Conservation (phyloP, 1,140 invertebrate species). For the Drosophila ercepeae region DNA sequence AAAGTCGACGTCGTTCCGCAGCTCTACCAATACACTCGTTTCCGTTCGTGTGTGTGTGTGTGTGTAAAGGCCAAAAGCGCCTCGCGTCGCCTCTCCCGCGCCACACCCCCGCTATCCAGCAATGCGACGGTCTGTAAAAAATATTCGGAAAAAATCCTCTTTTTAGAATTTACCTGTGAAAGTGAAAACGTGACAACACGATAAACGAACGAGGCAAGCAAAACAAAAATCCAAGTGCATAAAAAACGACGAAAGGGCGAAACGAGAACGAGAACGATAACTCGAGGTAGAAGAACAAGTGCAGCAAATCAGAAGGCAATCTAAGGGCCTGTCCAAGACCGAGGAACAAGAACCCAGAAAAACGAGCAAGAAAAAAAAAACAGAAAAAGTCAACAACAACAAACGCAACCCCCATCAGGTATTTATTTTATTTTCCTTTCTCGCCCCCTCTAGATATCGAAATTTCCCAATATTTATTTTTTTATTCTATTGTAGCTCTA, state of each 20-base stretch:
- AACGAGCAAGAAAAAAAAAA: slow-evolving; percentile 29
- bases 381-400: slow-evolving; percentile 30
- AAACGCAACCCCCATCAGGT: slow-evolving; percentile 30
- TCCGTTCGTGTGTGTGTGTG: slow-evolving; percentile 2
- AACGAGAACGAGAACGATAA: too few species aligned
- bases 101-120: slow-evolving; percentile 9
- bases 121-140: slow-evolving; percentile 33
- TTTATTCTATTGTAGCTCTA: slow-evolving; percentile 6
- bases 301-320: slow-evolving; percentile 20
- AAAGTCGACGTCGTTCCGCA: slow-evolving; percentile 17
- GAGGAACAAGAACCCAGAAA: slow-evolving; percentile 33
- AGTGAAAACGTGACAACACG: slow-evolving; percentile 68
- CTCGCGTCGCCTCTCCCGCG: neutral
- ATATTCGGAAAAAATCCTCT: slow-evolving; percentile 28
- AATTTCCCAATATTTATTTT: neutral
- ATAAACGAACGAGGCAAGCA: slow-evolving; percentile 70
- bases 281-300: slow-evolving; percentile 37
- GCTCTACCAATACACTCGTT: slow-evolving; percentile 9
- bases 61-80: slow-evolving; percentile 43
- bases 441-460: neutral
- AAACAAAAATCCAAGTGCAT: slow-evolving; percentile 71
- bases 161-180: slow-evolving; percentile 73
- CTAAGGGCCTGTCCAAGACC: slow-evolving; percentile 13
- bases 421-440: neutral
- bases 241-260: slow-evolving; percentile 30